Percentiles rank a stretch among this genome's conserved stretches.
Evolutionary conservation across 2,888 invertebrate genomes (phyloP).

Genomic region (Nomada flava): DNA sequence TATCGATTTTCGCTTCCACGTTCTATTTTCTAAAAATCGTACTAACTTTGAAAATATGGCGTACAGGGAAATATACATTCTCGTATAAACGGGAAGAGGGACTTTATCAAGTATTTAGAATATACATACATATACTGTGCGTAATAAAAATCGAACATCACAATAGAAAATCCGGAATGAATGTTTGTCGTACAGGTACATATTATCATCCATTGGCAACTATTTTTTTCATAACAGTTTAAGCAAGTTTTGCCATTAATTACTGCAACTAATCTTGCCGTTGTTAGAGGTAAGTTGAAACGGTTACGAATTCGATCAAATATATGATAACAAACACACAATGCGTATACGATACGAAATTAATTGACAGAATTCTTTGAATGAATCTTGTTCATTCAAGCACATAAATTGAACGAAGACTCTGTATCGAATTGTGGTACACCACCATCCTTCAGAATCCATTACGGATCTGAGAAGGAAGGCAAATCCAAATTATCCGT

Average conservation of each 20-base stretch:
- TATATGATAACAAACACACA: neutral
- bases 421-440: neutral
- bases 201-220: neutral
- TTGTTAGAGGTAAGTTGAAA: neutral
- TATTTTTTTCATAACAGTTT: neutral
- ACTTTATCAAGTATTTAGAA: neutral
- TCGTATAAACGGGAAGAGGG: conserved; percentile 8
- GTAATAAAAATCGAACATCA: conserved; percentile 1
- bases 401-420: neutral
- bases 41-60: neutral
- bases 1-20: neutral
- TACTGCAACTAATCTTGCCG: too few species aligned
- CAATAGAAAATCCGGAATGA: conserved; percentile 1
- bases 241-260: too few species aligned
- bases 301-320: neutral
- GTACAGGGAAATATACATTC: neutral
- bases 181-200: neutral
- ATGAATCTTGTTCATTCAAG: neutral
- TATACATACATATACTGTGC: neutral
- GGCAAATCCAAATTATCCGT: neutral
- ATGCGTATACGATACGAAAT: neutral
- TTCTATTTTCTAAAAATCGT: neutral
- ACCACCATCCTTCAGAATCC: neutral
- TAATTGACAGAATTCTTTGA: neutral
- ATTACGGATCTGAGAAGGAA: neutral